phyloP scores from a whole-genome alignment of 2,797 vertebrate genomes.

The Arrhamphus sclerolepis region DNA sequence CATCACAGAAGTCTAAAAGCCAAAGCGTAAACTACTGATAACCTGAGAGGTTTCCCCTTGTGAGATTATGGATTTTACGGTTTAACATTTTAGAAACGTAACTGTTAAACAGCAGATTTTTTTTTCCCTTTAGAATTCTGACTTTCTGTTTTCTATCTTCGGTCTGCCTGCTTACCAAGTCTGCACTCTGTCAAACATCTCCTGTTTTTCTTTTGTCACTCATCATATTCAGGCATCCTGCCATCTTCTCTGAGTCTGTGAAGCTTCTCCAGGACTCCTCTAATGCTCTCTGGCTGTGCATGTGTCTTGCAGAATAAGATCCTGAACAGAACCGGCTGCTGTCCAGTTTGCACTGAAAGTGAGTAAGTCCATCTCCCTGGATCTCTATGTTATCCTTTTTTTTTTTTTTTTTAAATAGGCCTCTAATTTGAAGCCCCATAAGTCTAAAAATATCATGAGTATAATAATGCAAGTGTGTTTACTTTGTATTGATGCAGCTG shows the following conservation, averaged over 20 bases:
- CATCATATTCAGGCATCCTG: background rate
- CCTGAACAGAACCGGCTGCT: slow-evolving; percentile 98
- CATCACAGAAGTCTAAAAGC: too few relatives aligned
- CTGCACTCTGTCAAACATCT: too few relatives aligned
- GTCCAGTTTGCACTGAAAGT: slow-evolving; percentile 99
- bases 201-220: background rate
- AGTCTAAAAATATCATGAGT: slow-evolving; percentile 2
- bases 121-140: too few relatives aligned
- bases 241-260: slow-evolving; percentile 1
- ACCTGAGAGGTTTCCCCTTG: too few relatives aligned
- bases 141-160: too few relatives aligned
- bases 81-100: too few relatives aligned
- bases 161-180: too few relatives aligned
- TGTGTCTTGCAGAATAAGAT: slow-evolving; percentile 90
- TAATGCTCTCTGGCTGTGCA: slow-evolving; percentile 24
- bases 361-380: slow-evolving; percentile 83
- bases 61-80: too few relatives aligned
- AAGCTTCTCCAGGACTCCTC: slow-evolving; percentile 5
- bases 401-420: too few relatives aligned
- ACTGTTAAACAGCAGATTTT: too few relatives aligned
- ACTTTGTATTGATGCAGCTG: background rate
- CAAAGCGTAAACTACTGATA: too few relatives aligned
- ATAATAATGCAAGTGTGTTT: background rate
- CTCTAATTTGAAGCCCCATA: slow-evolving; percentile 1
- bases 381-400: background rate